A percentile compares a stretch with the other conserved stretches of the same genome.
Conservation (phyloP, 2,888 invertebrate species). For the Tillus elongatus region DNA sequence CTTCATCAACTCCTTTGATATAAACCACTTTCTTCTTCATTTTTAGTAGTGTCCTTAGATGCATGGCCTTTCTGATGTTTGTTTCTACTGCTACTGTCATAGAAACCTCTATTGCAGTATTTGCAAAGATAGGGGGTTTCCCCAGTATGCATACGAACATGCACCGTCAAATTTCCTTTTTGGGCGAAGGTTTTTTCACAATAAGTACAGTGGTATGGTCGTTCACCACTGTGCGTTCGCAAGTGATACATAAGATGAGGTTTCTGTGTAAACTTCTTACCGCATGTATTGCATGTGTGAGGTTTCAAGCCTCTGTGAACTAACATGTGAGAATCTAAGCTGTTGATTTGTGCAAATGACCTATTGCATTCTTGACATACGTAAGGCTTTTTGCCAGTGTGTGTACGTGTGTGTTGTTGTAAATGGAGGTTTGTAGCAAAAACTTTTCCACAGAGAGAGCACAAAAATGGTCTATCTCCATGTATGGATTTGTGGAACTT, state of each 20-base stretch:
- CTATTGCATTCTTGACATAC: neutral
- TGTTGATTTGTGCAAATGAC: neutral
- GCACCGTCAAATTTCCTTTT: slow-evolving; percentile 37
- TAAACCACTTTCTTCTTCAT: too few relatives aligned
- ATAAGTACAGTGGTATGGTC: neutral
- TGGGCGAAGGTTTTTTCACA: slow-evolving; percentile 27
- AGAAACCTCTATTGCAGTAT: slow-evolving; percentile 38
- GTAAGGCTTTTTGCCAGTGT: neutral
- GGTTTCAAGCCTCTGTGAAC: slow-evolving; percentile 4
- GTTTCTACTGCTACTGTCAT: slow-evolving; percentile 28
- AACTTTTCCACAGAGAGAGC: neutral
- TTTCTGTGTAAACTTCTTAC: neutral
- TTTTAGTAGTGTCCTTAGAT: too few relatives aligned
- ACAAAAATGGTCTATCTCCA: neutral
- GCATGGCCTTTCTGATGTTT: too few relatives aligned
- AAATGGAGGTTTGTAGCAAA: neutral
- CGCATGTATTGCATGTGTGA: slow-evolving; percentile 3
- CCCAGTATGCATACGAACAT: slow-evolving; percentile 15
- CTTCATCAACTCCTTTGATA: too few relatives aligned
- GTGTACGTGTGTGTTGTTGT: neutral
- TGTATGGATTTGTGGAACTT: neutral
- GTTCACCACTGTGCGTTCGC: neutral
- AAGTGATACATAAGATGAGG: slow-evolving; percentile 1
- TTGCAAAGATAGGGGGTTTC: slow-evolving; percentile 29
- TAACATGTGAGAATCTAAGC: neutral